Conservation (phyloP, 2,888 invertebrate species). For the Cryptocheilus praepositus region DNA sequence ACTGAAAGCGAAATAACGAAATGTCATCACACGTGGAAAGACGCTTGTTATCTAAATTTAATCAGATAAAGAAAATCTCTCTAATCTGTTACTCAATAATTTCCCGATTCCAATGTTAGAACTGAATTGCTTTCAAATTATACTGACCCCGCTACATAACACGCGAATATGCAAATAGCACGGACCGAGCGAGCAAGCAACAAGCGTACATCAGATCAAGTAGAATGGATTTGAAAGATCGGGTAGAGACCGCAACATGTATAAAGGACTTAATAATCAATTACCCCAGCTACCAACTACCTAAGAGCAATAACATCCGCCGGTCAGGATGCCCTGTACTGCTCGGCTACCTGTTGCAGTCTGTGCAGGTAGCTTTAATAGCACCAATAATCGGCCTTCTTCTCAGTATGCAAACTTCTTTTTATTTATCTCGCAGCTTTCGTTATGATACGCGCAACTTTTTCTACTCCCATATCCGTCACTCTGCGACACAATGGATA, state of each 20-base stretch:
- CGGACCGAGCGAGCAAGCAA: conserved; percentile 23
- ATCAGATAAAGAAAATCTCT: no score
- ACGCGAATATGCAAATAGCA: no score
- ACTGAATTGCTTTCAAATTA: no score
- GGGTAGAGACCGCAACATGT: conserved; percentile 48
- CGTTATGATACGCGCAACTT: background rate
- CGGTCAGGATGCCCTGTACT: conserved; percentile 35
- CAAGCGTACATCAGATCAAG: conserved; percentile 46
- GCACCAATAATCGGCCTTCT: conserved; percentile 50
- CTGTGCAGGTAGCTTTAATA: conserved; percentile 48
- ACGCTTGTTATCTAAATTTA: no score
- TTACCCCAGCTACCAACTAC: conserved; percentile 62
- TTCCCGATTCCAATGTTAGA: no score
- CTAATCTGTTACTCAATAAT: no score
- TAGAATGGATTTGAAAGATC: conserved; percentile 57
- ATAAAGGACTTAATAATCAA: conserved; percentile 66
- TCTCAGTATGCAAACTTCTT: background rate
- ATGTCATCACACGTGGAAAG: no score
- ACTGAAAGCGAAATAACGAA: no score
- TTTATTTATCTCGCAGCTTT: background rate
- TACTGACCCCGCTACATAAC: no score
- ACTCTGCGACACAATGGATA: no score
- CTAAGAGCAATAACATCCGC: conserved; percentile 54
- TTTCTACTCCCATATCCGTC: background rate
- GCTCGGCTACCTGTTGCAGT: conserved; percentile 52